Evolutionary conservation across 2,113 vertebrate species (phyloP), one percentile per base, ranked within the genome.

Genomic region (Zapornia atra): DNA sequence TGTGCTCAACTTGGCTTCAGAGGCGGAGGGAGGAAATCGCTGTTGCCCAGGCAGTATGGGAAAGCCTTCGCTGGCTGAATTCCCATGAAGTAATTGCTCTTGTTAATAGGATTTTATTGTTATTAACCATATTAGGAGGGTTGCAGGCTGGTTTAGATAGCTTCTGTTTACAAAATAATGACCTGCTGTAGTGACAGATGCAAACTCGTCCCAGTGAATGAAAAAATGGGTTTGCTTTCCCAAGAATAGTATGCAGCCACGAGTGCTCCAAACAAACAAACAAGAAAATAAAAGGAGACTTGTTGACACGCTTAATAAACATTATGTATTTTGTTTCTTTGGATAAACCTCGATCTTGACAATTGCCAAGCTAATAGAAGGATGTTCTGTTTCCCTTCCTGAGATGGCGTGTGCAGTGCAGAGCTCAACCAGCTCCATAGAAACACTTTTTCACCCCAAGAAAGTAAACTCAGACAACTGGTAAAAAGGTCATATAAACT

Each of bases 401-500:
- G 42, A 66, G 76, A 76, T 22, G 80, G 16, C 26, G 51, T 78
- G 25, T 68, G 40, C 15, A 63, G 31, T 36, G 36, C 26, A 31
- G 57, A 85, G 40, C 40, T 90, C 70, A 83, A 69, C 29, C 46
- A 72, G 33, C 54, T 71, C 63, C 46, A 15, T 3, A 66, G 51
- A 71, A 86, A 18, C 29, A 31, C 25, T 86, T 86, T 69, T 90
- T 78, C 78, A 87, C 60, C 33, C 70, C 56, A 65, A 61, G 57
- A 94, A 93, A n/a, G 4, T 50, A 68, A 75, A 65, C 31, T 69
- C 31, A 86, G 50, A 90, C 48, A 78, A 89, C 66, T 92, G 87
- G 54, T 61, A 42, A 69, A 84, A 96, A 94, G 94, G 65, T 95
- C 86, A 69, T 50, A 56, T 25, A 88, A 96, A 94, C 82, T 94